These are phyloP conservation scores for Helogale parvula DNA, from an alignment of 2,113 vertebrate genomes.

Conservation along the genomic window DNA sequence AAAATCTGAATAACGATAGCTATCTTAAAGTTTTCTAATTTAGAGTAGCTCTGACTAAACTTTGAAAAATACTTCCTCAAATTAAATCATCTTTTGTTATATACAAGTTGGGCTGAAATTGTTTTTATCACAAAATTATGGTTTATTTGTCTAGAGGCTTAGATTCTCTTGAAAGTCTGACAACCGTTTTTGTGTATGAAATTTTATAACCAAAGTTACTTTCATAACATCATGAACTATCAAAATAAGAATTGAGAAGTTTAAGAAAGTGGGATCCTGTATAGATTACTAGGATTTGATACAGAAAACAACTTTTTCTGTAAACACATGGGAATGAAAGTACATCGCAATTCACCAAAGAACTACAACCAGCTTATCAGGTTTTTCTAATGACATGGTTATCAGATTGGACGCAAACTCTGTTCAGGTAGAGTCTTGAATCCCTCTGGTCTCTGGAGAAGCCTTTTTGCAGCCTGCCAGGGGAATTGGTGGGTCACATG, in stretches of 20 bases:
- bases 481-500: not conserved
- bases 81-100: conserved; percentile 37
- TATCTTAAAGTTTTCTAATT: conserved; percentile 30
- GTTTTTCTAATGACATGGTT: conserved; percentile 6
- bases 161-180: conserved; percentile 47
- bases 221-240: conserved; percentile 25
- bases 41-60: conserved; percentile 25
- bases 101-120: conserved; percentile 18
- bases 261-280: not conserved
- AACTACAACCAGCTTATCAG: not conserved
- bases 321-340: not conserved
- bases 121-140: conserved; percentile 28
- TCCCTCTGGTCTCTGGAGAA: not conserved
- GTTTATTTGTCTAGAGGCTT: conserved; percentile 25
- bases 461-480: not conserved
- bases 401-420: not conserved
- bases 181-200: not conserved
- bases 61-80: conserved; percentile 44
- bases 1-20: not conserved
- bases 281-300: not conserved
- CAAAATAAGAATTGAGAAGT: not conserved
- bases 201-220: conserved; percentile 28
- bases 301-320: conserved; percentile 27
- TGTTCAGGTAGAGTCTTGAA: not conserved
- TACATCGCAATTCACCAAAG: not conserved